Evolutionary conservation across 2,797 vertebrate genomes (phyloP).

Genomic region (Rhinophrynus dorsalis): DNA sequence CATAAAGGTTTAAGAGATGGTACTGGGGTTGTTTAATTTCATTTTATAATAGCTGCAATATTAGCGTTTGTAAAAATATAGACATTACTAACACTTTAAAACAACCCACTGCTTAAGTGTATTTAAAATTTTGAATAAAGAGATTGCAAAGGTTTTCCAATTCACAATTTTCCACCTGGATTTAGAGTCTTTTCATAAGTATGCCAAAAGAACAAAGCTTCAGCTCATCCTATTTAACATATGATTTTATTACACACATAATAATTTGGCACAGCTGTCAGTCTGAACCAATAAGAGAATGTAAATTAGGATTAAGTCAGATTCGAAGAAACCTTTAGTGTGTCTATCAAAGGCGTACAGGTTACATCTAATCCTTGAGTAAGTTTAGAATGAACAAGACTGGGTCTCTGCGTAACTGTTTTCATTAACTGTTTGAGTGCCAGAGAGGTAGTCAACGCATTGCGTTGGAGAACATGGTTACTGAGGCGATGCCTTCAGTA

Average conservation of each 20-base stretch:
- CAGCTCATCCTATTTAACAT: constrained; percentile 33
- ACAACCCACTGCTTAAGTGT: constrained; percentile 14
- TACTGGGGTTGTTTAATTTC: too few species aligned
- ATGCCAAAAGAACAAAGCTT: constrained; percentile 33
- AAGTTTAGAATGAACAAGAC: neutral
- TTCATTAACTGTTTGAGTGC: too few species aligned
- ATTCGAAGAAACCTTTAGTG: neutral
- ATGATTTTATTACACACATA: constrained; percentile 25
- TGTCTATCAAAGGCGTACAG: constrained; percentile 3
- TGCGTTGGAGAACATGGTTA: too few species aligned
- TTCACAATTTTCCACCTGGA: constrained; percentile 13
- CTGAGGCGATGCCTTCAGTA: too few species aligned
- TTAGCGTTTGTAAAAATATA: too few species aligned
- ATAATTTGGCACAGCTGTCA: constrained; percentile 28
- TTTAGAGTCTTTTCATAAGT: constrained; percentile 18
- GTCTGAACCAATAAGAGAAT: constrained; percentile 22
- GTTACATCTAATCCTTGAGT: neutral
- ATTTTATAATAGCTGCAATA: too few species aligned
- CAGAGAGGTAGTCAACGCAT: too few species aligned
- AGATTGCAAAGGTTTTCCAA: neutral
- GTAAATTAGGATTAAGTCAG: constrained; percentile 31
- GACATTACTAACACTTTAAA: too few species aligned
- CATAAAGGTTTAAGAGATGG: too few species aligned
- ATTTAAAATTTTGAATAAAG: constrained; percentile 20
- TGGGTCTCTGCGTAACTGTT: too few species aligned